Conservation (phyloP, 2,113 vertebrate genomes). For the Pagrus major region DNA sequence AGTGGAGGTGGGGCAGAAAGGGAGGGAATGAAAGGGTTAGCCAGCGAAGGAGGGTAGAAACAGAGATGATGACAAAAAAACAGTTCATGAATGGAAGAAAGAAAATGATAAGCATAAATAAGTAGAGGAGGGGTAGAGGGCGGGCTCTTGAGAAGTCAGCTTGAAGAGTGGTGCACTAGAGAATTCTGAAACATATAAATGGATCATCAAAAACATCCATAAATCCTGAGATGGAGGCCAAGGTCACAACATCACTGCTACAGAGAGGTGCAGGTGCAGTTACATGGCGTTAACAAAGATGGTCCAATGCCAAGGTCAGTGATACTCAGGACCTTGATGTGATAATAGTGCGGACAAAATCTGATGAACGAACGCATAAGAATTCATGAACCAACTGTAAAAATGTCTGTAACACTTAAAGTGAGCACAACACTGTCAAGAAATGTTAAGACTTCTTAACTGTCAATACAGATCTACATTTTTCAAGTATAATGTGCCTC, state of each 20-base stretch:
- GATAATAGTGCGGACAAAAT: conserved; percentile 19
- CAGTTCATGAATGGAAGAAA: conserved; percentile 11
- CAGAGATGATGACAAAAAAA: background rate
- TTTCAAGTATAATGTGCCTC: conserved; percentile 1
- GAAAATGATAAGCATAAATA: background rate
- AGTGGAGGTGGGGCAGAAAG: conserved; percentile 12
- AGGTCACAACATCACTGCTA: conserved; percentile 12
- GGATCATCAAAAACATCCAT: background rate
- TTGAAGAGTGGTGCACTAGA: background rate
- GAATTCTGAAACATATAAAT: background rate
- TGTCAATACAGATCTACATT: conserved; percentile 13
- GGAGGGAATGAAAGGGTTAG: background rate
- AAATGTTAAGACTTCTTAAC: conserved; percentile 18
- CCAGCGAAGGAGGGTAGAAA: background rate
- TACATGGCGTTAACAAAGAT: conserved; percentile 5
- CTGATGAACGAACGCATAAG: conserved; percentile 30
- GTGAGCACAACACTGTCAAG: background rate
- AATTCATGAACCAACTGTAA: conserved; percentile 14
- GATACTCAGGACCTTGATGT: conserved; percentile 32
- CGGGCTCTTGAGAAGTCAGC: background rate
- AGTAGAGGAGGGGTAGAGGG: background rate
- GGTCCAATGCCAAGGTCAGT: conserved; percentile 47
- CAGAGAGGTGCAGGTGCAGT: conserved; percentile 3
- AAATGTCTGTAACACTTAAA: conserved; percentile 9
- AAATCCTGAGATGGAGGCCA: conserved; percentile 12